phyloP scores from a whole-genome alignment of 2,113 vertebrate genomes.

The Psittacula cyanocephala region DNA sequence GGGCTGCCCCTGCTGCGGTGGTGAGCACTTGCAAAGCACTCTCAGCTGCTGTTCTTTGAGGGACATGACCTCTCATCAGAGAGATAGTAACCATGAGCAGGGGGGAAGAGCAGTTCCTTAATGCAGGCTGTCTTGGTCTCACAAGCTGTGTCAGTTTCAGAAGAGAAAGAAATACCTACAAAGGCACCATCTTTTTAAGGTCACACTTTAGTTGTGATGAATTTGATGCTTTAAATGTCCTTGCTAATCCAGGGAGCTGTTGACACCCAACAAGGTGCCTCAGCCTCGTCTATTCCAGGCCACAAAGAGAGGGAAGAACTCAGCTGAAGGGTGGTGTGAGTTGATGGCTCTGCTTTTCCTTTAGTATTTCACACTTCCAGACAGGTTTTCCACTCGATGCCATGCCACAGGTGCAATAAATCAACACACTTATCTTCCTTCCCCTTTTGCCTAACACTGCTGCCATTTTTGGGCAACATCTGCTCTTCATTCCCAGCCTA shows the following conservation, averaged over 20 bases:
- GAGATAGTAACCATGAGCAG: background rate
- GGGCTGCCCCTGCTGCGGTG: background rate
- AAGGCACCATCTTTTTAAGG: background rate
- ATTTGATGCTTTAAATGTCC: background rate
- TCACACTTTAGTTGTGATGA: background rate
- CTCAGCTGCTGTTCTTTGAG: background rate
- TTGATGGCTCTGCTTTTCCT: background rate
- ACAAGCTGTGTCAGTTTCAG: background rate
- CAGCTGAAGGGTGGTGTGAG: background rate
- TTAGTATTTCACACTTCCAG: background rate
- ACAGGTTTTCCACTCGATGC: background rate
- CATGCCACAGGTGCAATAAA: background rate
- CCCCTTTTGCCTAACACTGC: background rate
- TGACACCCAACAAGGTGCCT: background rate
- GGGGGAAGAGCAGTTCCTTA: background rate
- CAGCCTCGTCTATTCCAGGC: background rate
- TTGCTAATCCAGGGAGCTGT: background rate
- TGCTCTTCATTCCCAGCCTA: constrained; percentile 2
- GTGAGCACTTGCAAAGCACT: accelerated
- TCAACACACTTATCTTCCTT: background rate
- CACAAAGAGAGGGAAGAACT: background rate
- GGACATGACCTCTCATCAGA: background rate
- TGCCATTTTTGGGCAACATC: constrained; percentile 36
- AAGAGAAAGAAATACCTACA: background rate
- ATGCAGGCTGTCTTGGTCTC: background rate